Conservation (phyloP, 2,797 vertebrate species). For the Trematomus bernacchii region DNA sequence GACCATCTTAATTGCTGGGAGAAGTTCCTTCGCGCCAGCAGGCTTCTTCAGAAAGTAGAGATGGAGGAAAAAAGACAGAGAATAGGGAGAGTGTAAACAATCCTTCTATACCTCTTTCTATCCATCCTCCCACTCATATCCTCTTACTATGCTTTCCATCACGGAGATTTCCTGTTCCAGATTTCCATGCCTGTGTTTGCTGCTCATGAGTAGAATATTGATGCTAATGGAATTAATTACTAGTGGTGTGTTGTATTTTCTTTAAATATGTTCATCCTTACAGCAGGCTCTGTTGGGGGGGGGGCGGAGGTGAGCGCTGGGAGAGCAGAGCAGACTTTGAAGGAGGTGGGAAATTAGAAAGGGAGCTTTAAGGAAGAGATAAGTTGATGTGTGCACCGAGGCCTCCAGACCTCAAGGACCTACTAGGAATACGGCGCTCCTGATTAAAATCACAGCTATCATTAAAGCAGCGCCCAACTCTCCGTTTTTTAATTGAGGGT, state of each 20-base stretch:
- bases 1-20: constrained; percentile 84
- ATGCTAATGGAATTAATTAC: constrained; percentile 87
- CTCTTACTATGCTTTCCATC: constrained; percentile 59
- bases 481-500: constrained; percentile 77
- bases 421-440: constrained; percentile 74
- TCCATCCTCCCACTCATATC: constrained; percentile 65
- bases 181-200: constrained; percentile 63
- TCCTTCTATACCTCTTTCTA: constrained; percentile 45
- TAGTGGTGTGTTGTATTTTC: constrained; percentile 65
- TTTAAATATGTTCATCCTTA: constrained; percentile 72
- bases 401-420: constrained; percentile 82
- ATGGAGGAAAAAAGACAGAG: constrained; percentile 53
- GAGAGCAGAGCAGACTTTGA: constrained; percentile 78
- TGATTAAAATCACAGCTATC: constrained; percentile 86
- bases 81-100: constrained; percentile 71
- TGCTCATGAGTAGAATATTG: constrained; percentile 83
- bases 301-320: constrained; percentile 16
- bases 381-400: constrained; percentile 82
- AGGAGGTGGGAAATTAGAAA: constrained; percentile 85
- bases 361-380: constrained; percentile 83
- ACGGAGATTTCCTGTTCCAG: constrained; percentile 64
- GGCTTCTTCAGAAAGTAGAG: constrained; percentile 69
- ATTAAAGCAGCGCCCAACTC: constrained; percentile 75
- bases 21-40: constrained; percentile 81
- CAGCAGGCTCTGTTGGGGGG: constrained; percentile 53